These are phyloP conservation scores for Sinhomidia bicolor DNA, from an alignment of 2,888 invertebrate species.

Conservation along the genomic window DNA sequence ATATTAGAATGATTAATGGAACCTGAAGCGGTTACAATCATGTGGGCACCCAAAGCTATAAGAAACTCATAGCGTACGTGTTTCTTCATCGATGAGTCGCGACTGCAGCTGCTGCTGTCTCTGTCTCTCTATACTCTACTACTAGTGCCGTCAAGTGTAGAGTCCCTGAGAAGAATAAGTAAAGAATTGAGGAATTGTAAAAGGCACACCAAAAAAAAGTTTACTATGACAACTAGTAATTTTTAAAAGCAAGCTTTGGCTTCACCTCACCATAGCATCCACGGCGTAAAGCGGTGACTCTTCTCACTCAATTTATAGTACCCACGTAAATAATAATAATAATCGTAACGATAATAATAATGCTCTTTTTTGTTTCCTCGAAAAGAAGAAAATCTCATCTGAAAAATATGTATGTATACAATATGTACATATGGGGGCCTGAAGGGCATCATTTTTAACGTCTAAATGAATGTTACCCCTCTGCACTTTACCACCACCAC, in stretches of 20 bases:
- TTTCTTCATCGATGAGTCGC: conserved; percentile 13
- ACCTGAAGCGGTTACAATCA: conserved; percentile 66
- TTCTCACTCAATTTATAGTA: conserved; percentile 46
- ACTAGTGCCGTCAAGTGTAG: not conserved
- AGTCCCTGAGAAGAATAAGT: conserved; percentile 35
- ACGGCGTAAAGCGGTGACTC: not conserved
- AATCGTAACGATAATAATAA: not conserved
- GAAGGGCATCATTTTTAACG: conserved; percentile 57
- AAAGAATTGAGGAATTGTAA: conserved; percentile 29
- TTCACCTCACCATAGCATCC: not conserved
- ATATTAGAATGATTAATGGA: conserved; percentile 71
- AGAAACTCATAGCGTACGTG: conserved; percentile 46
- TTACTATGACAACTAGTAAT: conserved; percentile 7
- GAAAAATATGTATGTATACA: not conserved
- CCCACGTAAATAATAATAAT: conserved; percentile 40
- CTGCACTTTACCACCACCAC: no score
- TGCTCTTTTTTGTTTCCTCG: conserved; percentile 32
- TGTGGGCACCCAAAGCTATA: conserved; percentile 59
- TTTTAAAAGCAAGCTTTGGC: not conserved
- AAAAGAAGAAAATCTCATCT: not conserved
- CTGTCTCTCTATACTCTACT: conserved; percentile 18
- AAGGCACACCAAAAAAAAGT: conserved; percentile 19
- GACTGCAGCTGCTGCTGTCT: conserved; percentile 1
- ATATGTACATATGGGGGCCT: conserved; percentile 12
- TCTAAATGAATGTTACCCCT: conserved; percentile 12